A percentile compares a stretch with the other conserved stretches of the same genome.
Conservation (phyloP, 1,140 invertebrate species). For the Cotesia vestalis region DNA sequence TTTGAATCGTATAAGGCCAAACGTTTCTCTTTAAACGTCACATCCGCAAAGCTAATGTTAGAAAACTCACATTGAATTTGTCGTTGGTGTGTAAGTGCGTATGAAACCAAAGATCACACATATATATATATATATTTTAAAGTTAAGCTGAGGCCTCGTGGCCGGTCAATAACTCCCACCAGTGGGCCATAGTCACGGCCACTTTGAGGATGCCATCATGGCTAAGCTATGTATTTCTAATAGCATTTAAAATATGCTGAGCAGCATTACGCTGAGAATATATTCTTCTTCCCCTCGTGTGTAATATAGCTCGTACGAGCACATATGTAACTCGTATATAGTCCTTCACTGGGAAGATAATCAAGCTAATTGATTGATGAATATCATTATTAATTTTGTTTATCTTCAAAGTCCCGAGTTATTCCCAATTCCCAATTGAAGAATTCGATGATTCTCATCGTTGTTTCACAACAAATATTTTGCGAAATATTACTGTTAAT, state of each 20-base stretch:
- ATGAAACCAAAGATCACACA: neutral
- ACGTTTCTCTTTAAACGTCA: slow-evolving; percentile 42
- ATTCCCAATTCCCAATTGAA: too few relatives aligned
- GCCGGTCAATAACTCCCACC: slow-evolving; percentile 28
- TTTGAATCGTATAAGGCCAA: slow-evolving; percentile 2
- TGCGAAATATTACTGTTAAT: slow-evolving; percentile 7
- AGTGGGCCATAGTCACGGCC: slow-evolving; percentile 5
- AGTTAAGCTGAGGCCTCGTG: slow-evolving; percentile 21
- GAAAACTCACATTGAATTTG: slow-evolving; percentile 17
- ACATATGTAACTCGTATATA: neutral
- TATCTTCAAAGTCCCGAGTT: too few relatives aligned
- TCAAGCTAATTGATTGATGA: slow-evolving; percentile 24
- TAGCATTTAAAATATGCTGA: slow-evolving; percentile 27
- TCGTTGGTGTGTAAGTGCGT: neutral
- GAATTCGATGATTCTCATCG: too few relatives aligned
- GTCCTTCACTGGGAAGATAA: neutral
- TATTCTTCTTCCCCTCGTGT: neutral
- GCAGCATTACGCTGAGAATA: neutral
- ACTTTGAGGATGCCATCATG: slow-evolving; percentile 35
- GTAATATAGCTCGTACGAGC: too few relatives aligned
- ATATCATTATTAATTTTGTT: neutral
- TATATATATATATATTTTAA: neutral
- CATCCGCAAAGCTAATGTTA: slow-evolving; percentile 42
- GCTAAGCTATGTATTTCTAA: slow-evolving; percentile 50
- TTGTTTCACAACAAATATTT: neutral